Base-by-base conservation (phyloP, 2,888 invertebrate species). In the Leuctra nigra region DNA sequence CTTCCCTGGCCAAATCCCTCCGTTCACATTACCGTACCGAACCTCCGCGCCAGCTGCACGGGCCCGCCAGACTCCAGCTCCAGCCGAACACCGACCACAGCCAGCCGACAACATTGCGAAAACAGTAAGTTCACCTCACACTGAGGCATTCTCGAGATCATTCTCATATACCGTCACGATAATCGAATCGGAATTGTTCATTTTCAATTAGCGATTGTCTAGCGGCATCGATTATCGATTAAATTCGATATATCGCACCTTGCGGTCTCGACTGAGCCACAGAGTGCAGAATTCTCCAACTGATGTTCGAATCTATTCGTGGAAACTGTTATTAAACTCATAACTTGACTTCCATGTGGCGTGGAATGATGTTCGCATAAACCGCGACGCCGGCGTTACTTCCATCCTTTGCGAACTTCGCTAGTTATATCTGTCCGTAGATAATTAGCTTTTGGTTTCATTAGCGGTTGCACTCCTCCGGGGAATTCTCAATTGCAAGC, bases 361-460 rank as follows among this genome's bases (percentile, higher is more conserved):
- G 23, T 44, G 20, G 23, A 44, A 39, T 39, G n/a, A 29, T 11
- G 6, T 29, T 11, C 44, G 22, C 23, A 20, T 44, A 20, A 22
- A 20, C 44, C 44, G 23, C 22, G 44, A n/a, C 23, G 44, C 44
- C 44, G 44, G 44, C 23, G n/a, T 44, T 55, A 48, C 50, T 48
- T 55, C 29, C 52, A 14, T 33, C 44, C n/a, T 23, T 44, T 20
- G 14, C 47, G 39, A 62, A 62, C 53, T 61, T 62, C 58, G 47
- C 57, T 59, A 62, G 61, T 61, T 61, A 62, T 61, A n/a, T n/a
- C 56, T 54, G 56, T 55, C 58, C 54, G 56, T 57, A 54, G 56
- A 58, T 62, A 59, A 62, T 61, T 59, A 60, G 62, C 35, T 61
- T 61, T 61, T 54, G 57, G 60, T 60, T 61, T 59, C 59, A 61